These are phyloP conservation scores for Frankliniella intonsa DNA, from an alignment of 2,888 invertebrate genomes.

Conservation along the genomic window DNA sequence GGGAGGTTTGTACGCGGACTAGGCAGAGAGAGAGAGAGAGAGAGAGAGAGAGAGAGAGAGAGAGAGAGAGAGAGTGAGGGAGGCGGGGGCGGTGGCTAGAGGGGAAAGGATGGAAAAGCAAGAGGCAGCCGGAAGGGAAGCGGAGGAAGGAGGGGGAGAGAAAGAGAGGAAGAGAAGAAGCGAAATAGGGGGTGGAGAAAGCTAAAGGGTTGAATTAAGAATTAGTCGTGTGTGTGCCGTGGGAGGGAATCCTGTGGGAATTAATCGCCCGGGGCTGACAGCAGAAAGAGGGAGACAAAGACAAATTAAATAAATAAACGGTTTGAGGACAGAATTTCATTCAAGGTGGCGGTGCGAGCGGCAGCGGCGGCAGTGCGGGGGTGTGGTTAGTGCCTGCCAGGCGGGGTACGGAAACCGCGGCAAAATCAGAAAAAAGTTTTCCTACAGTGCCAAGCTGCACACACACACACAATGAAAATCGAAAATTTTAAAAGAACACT, in stretches of 20 bases:
- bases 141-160: neutral
- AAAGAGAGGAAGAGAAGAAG: neutral
- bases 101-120: neutral
- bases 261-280: slow-evolving; percentile 14
- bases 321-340: slow-evolving; percentile 19
- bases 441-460: too few relatives aligned
- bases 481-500: too few relatives aligned
- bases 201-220: slow-evolving; percentile 25
- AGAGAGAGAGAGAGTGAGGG: neutral
- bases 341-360: slow-evolving; percentile 4
- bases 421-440: too few relatives aligned
- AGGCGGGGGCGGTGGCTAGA: neutral
- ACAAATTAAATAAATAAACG: slow-evolving; percentile 25
- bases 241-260: slow-evolving; percentile 15
- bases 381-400: neutral
- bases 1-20: neutral
- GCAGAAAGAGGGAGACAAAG: slow-evolving; percentile 11
- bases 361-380: neutral
- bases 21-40: neutral
- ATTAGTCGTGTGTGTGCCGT: slow-evolving; percentile 22
- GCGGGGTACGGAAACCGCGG: too few relatives aligned
- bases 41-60: neutral
- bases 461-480: too few relatives aligned
- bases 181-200: neutral
- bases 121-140: neutral